Conservation (phyloP, 2,888 invertebrate species). For the Homarus gammarus region DNA sequence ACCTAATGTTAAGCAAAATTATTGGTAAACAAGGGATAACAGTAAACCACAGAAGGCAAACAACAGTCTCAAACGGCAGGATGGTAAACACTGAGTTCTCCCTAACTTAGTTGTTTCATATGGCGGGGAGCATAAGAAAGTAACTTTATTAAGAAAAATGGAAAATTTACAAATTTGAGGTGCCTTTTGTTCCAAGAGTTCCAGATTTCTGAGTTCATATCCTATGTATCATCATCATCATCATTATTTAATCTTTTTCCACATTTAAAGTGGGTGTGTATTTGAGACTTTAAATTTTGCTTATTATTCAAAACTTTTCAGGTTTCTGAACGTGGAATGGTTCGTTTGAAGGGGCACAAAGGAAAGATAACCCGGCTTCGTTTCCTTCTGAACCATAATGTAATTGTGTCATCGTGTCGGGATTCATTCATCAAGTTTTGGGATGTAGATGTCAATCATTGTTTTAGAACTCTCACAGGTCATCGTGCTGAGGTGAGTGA, state of each 20-base stretch:
- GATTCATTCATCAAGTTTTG: conserved; percentile 98
- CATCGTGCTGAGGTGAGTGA: conserved; percentile 88
- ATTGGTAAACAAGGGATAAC: no score
- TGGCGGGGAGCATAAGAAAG: no score
- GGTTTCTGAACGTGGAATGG: conserved; percentile 90
- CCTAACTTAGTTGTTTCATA: no score
- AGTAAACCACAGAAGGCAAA: no score
- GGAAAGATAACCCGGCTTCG: conserved; percentile 88
- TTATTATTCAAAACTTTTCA: conserved; percentile 5
- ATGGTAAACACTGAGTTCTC: no score
- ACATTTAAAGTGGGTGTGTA: not conserved
- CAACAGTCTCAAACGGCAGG: no score
- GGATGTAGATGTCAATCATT: conserved; percentile 96
- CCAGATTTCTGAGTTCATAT: no score
- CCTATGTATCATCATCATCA: no score
- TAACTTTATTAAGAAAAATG: no score
- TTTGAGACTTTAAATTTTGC: not conserved
- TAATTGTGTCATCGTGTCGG: conserved; percentile 91
- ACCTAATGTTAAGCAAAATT: no score
- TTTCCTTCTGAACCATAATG: conserved; percentile 80
- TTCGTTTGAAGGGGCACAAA: conserved; percentile 94
- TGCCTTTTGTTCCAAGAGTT: no score
- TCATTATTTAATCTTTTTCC: not conserved
- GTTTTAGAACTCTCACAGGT: conserved; percentile 95
- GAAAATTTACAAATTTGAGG: no score